Evolutionary conservation across 1,140 invertebrate species (phyloP).

Genomic region (Formica exsecta): DNA sequence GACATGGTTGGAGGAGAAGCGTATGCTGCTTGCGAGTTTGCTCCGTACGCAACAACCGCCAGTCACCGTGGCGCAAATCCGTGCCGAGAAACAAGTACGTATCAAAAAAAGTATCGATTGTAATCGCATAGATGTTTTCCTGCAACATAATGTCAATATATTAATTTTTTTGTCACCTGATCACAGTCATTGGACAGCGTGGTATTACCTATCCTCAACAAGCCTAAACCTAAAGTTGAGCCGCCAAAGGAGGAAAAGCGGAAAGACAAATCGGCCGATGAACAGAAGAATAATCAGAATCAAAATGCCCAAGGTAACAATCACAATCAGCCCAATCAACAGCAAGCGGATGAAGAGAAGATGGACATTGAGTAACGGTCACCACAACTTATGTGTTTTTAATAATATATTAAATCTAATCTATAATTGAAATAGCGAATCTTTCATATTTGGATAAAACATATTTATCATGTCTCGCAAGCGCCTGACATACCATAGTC

Average conservation of each 20-base stretch:
- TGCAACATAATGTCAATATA: background rate
- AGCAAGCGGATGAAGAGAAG: conserved; percentile 86
- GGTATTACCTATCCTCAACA: conserved; percentile 92
- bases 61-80: conserved; percentile 92
- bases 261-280: conserved; percentile 77
- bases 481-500: conserved; percentile 65
- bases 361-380: conserved; percentile 86
- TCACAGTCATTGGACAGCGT: conserved; percentile 89
- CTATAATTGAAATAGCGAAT: conserved; percentile 74
- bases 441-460: conserved; percentile 65
- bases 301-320: conserved; percentile 78
- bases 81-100: conserved; percentile 90
- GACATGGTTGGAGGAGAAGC: conserved; percentile 92
- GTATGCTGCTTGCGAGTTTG: conserved; percentile 88
- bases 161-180: conserved; percentile 59
- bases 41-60: conserved; percentile 90
- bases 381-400: conserved; percentile 71
- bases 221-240: conserved; percentile 93
- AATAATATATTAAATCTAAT: conserved; percentile 72
- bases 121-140: conserved; percentile 11
- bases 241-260: conserved; percentile 84
- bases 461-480: conserved; percentile 73
- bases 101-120: conserved; percentile 38
- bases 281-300: conserved; percentile 79
- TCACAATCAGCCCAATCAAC: conserved; percentile 86